Base-by-base conservation (phyloP, 2,113 vertebrate genomes). In the Scomber japonicus region DNA sequence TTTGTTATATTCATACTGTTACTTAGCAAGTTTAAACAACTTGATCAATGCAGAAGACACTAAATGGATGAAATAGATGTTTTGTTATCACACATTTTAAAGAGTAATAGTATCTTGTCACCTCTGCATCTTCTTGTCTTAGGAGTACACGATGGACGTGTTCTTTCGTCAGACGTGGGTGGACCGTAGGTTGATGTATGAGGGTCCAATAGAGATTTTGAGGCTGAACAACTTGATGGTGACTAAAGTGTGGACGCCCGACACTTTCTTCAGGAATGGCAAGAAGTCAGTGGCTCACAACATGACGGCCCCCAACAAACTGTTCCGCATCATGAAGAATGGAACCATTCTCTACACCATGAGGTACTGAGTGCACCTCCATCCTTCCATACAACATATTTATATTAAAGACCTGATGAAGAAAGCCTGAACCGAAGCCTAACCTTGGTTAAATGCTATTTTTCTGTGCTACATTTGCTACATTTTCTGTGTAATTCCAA, bases 111-210 rank as follows among this genome's bases (percentile, higher is more conserved):
- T 9, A 40, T 40, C 35, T 9, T 40, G 9, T 40, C 35, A 40
- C 35, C 7, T 40, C 35, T 40, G 35, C 9, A 40, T 40, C 9
- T 40, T 14, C 5, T 13, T 30, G 10, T 87, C 56, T 81, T 55
- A 99, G 98, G 98, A 99, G 80, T 99, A 99, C 88, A 99, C 98
- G 21, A 99, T 99, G 97, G 98, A 99, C 83, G 97, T 99, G 80
- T 99, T 99, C 93, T 99, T 99, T 89, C 96, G 98, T 19, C 98
- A 99, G 93, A 99, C 97, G 0, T 99, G 98, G 98, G 97, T 98
- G 73, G 98, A 99, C 92, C 96, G 96, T 82, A 95, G 98, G 78
- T 89, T 99, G 77, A 96, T 92, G 89, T 99, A 99, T 19, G 97
- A 99, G 45, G 97, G 98, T 0, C 97, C 98, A 0, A 96, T 98